Conservation (phyloP, 1,140 invertebrate species). For the Drusus annulatus region DNA sequence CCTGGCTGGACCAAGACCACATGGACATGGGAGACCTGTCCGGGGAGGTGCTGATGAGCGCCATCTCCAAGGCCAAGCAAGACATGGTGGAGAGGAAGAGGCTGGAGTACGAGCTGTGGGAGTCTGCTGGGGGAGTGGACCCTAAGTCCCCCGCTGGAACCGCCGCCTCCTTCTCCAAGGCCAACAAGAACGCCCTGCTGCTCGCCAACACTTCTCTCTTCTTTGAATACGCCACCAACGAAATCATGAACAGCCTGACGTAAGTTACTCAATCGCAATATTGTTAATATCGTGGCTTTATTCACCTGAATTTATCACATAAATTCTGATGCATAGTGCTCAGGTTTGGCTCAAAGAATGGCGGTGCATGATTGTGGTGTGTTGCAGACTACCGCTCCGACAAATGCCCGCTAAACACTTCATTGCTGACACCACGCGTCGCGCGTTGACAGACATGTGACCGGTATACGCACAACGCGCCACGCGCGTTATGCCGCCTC, state of each 20-base stretch:
- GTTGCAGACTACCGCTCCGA: too few relatives aligned
- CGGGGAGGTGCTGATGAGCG: constrained; percentile 75
- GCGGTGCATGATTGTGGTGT: too few relatives aligned
- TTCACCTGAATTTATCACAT: too few relatives aligned
- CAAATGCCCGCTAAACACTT: too few relatives aligned
- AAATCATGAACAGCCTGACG: constrained; percentile 77
- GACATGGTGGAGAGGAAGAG: constrained; percentile 81
- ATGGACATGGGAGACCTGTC: constrained; percentile 69
- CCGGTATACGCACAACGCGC: too few relatives aligned
- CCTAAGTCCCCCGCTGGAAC: constrained; percentile 89
- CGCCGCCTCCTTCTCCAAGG: constrained; percentile 90
- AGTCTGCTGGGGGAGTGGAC: constrained; percentile 81
- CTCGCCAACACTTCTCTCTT: constrained; percentile 91
- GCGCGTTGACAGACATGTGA: too few relatives aligned
- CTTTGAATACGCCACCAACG: constrained; percentile 88
- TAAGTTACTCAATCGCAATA: too few relatives aligned
- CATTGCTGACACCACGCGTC: too few relatives aligned
- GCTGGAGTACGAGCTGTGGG: constrained; percentile 85
- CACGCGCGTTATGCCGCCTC: too few relatives aligned
- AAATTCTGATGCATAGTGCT: too few relatives aligned
- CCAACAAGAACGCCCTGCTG: constrained; percentile 85
- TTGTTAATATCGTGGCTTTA: too few relatives aligned
- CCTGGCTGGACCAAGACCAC: constrained; percentile 75
- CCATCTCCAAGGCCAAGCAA: constrained; percentile 81
- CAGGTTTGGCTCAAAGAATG: too few relatives aligned